Evolutionary conservation across 2,113 vertebrate species (phyloP).

Genomic region (Myiopsitta monachus): DNA sequence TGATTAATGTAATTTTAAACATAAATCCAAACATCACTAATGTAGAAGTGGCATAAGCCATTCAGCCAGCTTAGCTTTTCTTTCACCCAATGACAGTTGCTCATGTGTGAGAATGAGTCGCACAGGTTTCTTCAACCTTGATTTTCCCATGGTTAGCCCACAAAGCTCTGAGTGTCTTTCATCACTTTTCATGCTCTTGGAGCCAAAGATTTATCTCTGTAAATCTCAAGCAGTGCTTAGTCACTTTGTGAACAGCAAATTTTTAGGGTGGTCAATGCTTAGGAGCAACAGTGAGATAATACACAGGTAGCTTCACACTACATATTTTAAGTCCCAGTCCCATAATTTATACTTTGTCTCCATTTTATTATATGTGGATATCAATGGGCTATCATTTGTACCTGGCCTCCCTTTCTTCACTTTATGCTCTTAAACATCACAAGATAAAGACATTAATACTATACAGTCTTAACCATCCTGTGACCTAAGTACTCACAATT

Average conservation of each 20-base stretch:
- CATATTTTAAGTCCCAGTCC: background rate
- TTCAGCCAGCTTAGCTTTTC: background rate
- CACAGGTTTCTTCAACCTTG: background rate
- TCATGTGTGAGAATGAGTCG: background rate
- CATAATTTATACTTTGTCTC: background rate
- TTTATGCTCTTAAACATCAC: background rate
- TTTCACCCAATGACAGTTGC: background rate
- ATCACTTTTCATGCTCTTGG: background rate
- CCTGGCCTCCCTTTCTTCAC: background rate
- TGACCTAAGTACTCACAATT: background rate
- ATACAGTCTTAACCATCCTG: background rate
- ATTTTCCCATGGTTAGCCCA: background rate
- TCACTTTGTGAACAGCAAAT: background rate
- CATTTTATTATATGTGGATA: background rate
- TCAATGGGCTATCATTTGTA: background rate
- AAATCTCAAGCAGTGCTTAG: background rate
- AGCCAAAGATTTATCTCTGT: background rate
- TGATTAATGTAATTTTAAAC: background rate
- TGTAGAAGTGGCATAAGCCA: background rate
- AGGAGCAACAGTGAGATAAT: background rate
- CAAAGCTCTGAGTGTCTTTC: background rate
- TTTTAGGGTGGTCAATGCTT: background rate
- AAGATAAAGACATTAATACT: background rate
- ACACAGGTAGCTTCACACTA: background rate
- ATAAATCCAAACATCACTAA: background rate